phyloP scores from a whole-genome alignment of 2,797 vertebrate genomes.

The Gadopsis bispinosus region DNA sequence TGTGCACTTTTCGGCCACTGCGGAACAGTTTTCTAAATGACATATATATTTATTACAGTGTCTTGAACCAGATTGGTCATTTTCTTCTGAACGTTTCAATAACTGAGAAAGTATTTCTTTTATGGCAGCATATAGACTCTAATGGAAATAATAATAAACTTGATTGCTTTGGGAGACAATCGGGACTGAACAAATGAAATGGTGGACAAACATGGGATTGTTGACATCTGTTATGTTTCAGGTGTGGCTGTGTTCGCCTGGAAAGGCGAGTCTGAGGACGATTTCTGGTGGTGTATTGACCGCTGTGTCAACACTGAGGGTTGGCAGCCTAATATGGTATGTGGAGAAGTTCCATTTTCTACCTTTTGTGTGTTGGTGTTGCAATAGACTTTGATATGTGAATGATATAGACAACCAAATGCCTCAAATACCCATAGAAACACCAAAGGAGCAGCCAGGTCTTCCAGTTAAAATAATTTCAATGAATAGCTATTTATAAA shows the following conservation, averaged over 20 bases:
- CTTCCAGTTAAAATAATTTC: neutral
- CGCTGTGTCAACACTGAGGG: conserved; percentile 91
- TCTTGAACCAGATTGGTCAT: neutral
- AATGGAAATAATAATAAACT: no score
- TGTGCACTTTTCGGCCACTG: neutral
- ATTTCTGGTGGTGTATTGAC: conserved; percentile 99
- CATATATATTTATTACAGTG: neutral
- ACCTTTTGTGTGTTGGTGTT: neutral
- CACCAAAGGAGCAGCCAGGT: neutral
- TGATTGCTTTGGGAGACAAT: neutral
- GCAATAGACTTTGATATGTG: neutral
- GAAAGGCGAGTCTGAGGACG: conserved; percentile 97
- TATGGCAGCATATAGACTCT: no score
- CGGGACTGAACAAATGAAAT: neutral
- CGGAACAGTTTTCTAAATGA: neutral
- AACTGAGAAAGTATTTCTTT: no score
- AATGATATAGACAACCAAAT: conserved; percentile 1
- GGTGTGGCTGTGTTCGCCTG: conserved; percentile 95
- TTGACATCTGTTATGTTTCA: conserved; percentile 69
- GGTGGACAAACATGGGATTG: neutral
- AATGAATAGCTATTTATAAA: neutral
- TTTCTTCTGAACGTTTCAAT: neutral
- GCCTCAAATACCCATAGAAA: neutral
- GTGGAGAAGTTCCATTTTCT: neutral
- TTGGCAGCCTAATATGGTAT: conserved; percentile 96